Conservation (phyloP, 2,888 invertebrate species). For the Agelastica alni region DNA sequence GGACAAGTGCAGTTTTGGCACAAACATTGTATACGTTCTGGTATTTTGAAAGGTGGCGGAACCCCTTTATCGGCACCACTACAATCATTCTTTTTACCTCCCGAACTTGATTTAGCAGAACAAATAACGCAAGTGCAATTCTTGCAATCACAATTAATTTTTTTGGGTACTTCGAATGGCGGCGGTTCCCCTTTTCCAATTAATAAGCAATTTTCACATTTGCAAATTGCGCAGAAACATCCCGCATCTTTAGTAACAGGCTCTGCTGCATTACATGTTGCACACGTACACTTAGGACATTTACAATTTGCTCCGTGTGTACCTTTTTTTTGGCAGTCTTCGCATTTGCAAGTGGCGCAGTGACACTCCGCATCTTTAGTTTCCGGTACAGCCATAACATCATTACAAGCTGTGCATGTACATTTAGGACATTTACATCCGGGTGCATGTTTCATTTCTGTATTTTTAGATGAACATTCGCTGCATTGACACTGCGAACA, state of each 20-base stretch:
- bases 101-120: conserved; percentile 2
- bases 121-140: conserved; percentile 33
- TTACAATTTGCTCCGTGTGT: conserved; percentile 9
- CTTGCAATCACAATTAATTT: conserved; percentile 31
- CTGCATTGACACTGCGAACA: conserved; percentile 7
- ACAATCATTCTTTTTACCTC: background rate
- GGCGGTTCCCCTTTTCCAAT: conserved; percentile 24
- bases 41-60: conserved; percentile 23
- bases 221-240: conserved; percentile 18
- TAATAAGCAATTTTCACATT: conserved; percentile 26
- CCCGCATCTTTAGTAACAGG: background rate
- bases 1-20: conserved; percentile 21
- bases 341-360: conserved; percentile 3
- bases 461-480: background rate
- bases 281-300: conserved; percentile 13
- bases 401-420: conserved; percentile 11
- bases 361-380: conserved; percentile 4
- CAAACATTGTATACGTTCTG: conserved; percentile 17
- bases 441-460: background rate
- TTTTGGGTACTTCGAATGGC: conserved; percentile 27
- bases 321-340: background rate
- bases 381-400: background rate
- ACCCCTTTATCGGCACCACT: background rate
- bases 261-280: conserved; percentile 6
- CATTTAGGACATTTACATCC: conserved; percentile 17